These are phyloP conservation scores for Nipponacmea schrenckii DNA, from an alignment of 2,888 invertebrate genomes.

Conservation along the genomic window DNA sequence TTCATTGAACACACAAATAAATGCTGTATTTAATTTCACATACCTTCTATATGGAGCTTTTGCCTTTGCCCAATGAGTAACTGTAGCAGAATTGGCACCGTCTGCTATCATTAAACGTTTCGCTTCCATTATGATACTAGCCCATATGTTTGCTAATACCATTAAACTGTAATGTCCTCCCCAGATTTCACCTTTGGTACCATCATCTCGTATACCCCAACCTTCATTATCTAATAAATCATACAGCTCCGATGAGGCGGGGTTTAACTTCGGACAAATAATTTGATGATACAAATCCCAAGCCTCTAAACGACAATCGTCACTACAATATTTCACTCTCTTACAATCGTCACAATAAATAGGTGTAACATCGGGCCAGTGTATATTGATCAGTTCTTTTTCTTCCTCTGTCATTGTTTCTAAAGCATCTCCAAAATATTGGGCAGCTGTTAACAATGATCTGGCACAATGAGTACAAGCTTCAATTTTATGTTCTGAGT, in stretches of 20 bases:
- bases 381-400: constrained; percentile 38
- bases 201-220: constrained; percentile 35
- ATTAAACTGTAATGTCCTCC: constrained; percentile 51
- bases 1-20: too few species aligned
- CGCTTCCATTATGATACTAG: constrained; percentile 47
- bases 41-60: constrained; percentile 58
- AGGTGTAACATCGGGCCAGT: constrained; percentile 50
- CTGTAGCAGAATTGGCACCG: constrained; percentile 35
- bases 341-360: constrained; percentile 45
- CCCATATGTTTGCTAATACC: constrained; percentile 57
- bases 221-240: constrained; percentile 48
- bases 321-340: constrained; percentile 67
- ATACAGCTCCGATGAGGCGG: constrained; percentile 41
- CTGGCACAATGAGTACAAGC: constrained; percentile 91
- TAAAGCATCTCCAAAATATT: constrained; percentile 65
- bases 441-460: constrained; percentile 87
- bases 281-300: constrained; percentile 80
- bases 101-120: constrained; percentile 45
- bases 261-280: constrained; percentile 73
- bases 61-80: constrained; percentile 55
- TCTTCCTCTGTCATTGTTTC: constrained; percentile 30
- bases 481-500: constrained; percentile 77
- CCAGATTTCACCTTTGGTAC: constrained; percentile 44
- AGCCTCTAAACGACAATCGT: constrained; percentile 77
- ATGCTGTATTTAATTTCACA: constrained; percentile 15